Conservation (phyloP, 1,140 invertebrate species). For the Panonychus citri region DNA sequence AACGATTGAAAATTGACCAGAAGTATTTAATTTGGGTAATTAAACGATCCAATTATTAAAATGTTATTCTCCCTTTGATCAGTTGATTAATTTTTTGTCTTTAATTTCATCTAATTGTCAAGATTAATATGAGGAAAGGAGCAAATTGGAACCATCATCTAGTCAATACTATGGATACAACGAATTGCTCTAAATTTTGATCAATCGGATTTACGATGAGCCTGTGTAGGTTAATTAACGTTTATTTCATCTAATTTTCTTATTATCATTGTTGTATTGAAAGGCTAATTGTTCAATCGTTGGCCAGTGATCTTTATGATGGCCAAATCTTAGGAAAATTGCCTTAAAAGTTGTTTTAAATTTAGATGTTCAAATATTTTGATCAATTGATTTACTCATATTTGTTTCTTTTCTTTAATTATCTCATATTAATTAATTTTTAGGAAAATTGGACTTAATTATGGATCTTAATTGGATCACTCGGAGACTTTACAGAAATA, state of each 20-base stretch:
- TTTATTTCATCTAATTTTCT: background rate
- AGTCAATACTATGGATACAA: slow-evolving; percentile 62
- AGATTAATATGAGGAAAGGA: slow-evolving; percentile 90
- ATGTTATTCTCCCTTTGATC: background rate
- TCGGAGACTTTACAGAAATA: slow-evolving; percentile 93
- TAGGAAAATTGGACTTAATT: slow-evolving; percentile 69
- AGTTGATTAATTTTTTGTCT: background rate
- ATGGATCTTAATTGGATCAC: too few relatives aligned
- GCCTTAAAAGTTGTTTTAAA: background rate
- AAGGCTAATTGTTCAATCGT: slow-evolving; percentile 87
- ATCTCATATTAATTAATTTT: slow-evolving; percentile 10
- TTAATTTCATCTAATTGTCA: background rate
- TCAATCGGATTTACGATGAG: slow-evolving; percentile 97
- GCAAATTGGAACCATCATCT: slow-evolving; percentile 72
- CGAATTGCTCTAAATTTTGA: slow-evolving; percentile 63
- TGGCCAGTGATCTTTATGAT: slow-evolving; percentile 94
- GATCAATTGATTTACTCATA: background rate
- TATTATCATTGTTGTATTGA: slow-evolving; percentile 32
- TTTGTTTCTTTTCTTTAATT: too few relatives aligned
- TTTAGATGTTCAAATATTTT: background rate
- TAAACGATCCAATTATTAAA: too few relatives aligned
- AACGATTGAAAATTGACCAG: slow-evolving; percentile 63
- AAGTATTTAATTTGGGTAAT: slow-evolving; percentile 68
- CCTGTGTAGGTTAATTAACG: slow-evolving; percentile 10
- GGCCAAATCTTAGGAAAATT: slow-evolving; percentile 67